Evolutionary conservation across 2,113 vertebrate genomes (phyloP).

Genomic region (Amphiprion percula): DNA sequence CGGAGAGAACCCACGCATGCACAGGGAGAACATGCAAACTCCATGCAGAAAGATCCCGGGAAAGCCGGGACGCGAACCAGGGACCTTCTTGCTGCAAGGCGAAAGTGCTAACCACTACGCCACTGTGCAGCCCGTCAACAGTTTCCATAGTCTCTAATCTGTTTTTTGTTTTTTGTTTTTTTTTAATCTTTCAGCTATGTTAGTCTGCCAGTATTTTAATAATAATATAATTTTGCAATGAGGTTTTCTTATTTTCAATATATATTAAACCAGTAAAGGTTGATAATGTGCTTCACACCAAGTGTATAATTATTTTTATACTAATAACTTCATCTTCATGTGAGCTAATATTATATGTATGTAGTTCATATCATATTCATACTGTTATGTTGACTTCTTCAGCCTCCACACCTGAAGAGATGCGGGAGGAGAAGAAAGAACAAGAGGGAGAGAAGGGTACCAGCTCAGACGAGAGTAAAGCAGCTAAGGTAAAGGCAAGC

Average conservation of each 20-base stretch:
- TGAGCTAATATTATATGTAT: neutral
- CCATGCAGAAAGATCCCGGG: no score
- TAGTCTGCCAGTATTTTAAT: neutral
- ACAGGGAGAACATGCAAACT: no score
- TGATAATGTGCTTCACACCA: no score
- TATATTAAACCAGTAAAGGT: neutral
- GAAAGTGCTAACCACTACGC: no score
- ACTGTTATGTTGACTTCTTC: neutral
- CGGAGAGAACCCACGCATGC: no score
- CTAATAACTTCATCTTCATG: no score
- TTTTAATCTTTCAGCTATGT: neutral
- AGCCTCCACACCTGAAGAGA: constrained; percentile 92
- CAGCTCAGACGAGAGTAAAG: constrained; percentile 87
- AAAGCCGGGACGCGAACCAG: no score
- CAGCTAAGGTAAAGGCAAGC: constrained; percentile 91
- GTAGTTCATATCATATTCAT: neutral
- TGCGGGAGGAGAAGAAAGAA: constrained; percentile 91
- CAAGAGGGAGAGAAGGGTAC: constrained; percentile 89
- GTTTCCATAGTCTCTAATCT: no score
- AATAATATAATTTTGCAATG: neutral
- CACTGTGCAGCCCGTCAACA: no score
- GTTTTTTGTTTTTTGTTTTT: no score
- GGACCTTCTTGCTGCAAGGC: no score
- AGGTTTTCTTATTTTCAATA: neutral
- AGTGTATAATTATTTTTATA: no score